phyloP scores from a whole-genome alignment of 2,113 vertebrate genomes.

The Tylochromis polylepis region DNA sequence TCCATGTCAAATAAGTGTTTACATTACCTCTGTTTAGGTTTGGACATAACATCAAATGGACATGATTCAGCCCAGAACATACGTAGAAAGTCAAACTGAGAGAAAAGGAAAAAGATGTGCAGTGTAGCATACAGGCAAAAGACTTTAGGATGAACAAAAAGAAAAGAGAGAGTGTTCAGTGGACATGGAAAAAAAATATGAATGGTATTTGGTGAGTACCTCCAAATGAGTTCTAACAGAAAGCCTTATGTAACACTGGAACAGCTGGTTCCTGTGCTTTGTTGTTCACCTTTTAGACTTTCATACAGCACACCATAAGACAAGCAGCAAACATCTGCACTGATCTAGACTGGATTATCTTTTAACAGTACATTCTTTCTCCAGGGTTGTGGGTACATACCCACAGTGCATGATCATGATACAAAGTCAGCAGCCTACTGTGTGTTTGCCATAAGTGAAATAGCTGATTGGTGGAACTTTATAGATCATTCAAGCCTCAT shows the following conservation, averaged over 20 bases:
- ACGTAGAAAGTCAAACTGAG: not conserved
- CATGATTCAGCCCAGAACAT: constrained; percentile 56
- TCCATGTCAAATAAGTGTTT: constrained; percentile 59
- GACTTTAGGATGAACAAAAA: not conserved
- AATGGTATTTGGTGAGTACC: not conserved
- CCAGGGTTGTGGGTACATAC: not conserved
- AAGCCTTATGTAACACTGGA: not conserved
- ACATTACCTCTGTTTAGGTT: constrained; percentile 58
- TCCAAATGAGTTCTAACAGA: not conserved
- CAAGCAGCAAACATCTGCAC: not conserved
- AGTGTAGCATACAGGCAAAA: not conserved
- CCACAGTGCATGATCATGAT: not conserved
- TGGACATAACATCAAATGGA: constrained; percentile 48
- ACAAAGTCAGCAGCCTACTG: not conserved
- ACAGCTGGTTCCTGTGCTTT: not conserved
- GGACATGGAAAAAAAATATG: not conserved
- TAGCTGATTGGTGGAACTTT: not conserved
- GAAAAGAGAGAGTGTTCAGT: not conserved
- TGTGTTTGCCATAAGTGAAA: not conserved
- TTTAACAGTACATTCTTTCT: not conserved
- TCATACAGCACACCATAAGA: not conserved
- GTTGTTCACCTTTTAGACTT: not conserved
- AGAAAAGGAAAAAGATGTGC: not conserved
- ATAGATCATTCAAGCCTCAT: not conserved
- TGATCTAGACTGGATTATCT: not conserved